These are phyloP conservation scores for Drosophila obscura DNA, from an alignment of 1,140 invertebrate species.

Conservation along the genomic window DNA sequence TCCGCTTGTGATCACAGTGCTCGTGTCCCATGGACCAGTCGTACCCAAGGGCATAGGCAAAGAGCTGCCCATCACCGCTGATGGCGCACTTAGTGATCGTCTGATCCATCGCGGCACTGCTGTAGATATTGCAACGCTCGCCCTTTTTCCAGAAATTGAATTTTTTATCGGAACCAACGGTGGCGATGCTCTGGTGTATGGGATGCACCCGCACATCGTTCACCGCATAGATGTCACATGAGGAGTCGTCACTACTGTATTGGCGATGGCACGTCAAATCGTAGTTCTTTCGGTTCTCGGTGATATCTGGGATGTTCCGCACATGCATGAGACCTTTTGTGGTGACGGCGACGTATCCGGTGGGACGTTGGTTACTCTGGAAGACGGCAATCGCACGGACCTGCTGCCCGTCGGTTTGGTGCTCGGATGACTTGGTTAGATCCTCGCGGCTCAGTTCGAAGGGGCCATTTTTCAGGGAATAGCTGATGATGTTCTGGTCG, in stretches of 20 bases:
- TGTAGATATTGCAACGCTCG: constrained; percentile 97
- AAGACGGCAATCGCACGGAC: constrained; percentile 8
- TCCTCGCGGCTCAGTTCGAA: constrained; percentile 65
- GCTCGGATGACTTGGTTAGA: too few species aligned
- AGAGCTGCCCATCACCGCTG: constrained; percentile 97
- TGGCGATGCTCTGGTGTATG: constrained; percentile 96
- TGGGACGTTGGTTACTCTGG: not conserved
- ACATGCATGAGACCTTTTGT: constrained; percentile 3
- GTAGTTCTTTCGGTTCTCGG: constrained; percentile 10
- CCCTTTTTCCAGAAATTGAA: constrained; percentile 99
- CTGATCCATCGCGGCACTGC: constrained; percentile 95
- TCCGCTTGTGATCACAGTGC: constrained; percentile 95
- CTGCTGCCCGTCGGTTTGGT: not conserved
- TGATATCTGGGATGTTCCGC: not conserved
- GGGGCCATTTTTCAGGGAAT: constrained; percentile 95
- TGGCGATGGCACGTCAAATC: constrained; percentile 97
- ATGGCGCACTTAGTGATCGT: constrained; percentile 96
- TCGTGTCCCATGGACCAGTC: constrained; percentile 99
- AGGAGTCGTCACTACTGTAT: constrained; percentile 83
- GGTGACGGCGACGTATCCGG: constrained; percentile 10
- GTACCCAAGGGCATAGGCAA: constrained; percentile 98
- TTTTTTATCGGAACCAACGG: constrained; percentile 97
- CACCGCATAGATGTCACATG: constrained; percentile 89
- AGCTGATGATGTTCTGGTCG: constrained; percentile 93
- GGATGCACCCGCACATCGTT: constrained; percentile 99